Evolutionary conservation across 1,140 invertebrate species (phyloP), one percentile per base, ranked within the genome.

Genomic region (Cotesia glomerata): DNA sequence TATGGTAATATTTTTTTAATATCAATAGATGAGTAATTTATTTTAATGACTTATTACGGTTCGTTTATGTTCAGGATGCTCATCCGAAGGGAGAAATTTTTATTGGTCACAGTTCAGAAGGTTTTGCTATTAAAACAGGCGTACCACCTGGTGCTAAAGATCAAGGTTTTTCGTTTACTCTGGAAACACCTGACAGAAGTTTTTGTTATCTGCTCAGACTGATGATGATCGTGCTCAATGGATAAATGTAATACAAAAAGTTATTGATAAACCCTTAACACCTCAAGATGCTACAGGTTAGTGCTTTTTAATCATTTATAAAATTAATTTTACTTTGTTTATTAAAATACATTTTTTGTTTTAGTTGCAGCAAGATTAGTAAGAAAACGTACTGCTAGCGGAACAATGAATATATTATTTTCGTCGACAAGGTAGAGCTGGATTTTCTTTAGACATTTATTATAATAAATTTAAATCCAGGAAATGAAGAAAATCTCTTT

Each of bases 81-180:
- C 93, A 94, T 87, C 93, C 95, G 0, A 96, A 96, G 88, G 95
- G 95, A 70, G 95, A 97, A 89, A 94, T 97, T 73, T 97, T 96
- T 84, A 87, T 97, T 74, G 91, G 95, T 8, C 90, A 95, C 77
- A 88, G 88, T 81, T 89, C 91, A 66, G 93, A 94, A 75, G 93
- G 93, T 2, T 97, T 93, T 81, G 90, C 89, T 61, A 88, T 95
- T 0, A 86, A 89, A 76, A 82, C 88, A 26, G 87, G 91, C 72
- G 88, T 90, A 77, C 90, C 92, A 13, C 85, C 88, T 18, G 93
- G 93, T 18, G 92, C 90, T 76, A 92, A 91, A 79, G 91, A 93
- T 74, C 91, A 92, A 78, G 90, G 92, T 7, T 95, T 92, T 82
- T 91, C 92, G n/a, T 97, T 97, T 85, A 94, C 94, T 18, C 86